Evolutionary conservation across 2,113 vertebrate genomes (phyloP), one percentile per base, ranked within the genome.

Genomic region (Asarcornis scutulata): DNA sequence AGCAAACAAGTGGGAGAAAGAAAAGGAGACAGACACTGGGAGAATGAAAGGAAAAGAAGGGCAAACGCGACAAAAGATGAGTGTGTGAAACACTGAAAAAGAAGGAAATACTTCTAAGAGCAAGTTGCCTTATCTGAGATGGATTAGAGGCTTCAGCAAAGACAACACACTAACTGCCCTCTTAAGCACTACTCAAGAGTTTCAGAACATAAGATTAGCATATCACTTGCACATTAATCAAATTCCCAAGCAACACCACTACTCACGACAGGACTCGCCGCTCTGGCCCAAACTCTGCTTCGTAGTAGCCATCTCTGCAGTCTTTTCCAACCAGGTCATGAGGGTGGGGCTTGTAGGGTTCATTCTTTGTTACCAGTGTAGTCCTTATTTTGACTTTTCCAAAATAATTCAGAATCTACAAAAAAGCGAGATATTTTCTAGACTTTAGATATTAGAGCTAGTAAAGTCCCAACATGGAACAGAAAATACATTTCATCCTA

Each of bases 321-420:
- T 99, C 99, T 94, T 99, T 99, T 63, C 99, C 99, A 94, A 99
- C 99, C 95, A 99, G 97, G 97, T 99, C 99, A 27, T 99, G 99
- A 26, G 99, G 99, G 84, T 99, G 99, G 7, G 99, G 99, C 84
- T 98, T 98, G 97, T 99, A 99, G 2, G 99, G 99, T 38, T 99
- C 99, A 34, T 98, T 99, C 96, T 99, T 99, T 0, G 99, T 99
- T 94, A 99, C 99, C 97, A 99, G 60, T 0, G 99, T 99, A 73
- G 99, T 99, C 56, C 98, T 98, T 71, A 99, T 99, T 97, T 99
- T 99, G 78, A 99, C 98, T 97, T 99, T 99, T 13, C 98, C 98
- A 59, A 96, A 98, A 95, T 98, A 99, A 94, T 99, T 99, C 46
- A 98, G 95, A 96, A 99, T 99, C 99, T 99, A 96, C 42, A 77